Percentiles rank a stretch among this genome's conserved stretches.
Evolutionary conservation across 2,113 vertebrate genomes (phyloP).

Genomic region (Hippocampus guttulatus): DNA sequence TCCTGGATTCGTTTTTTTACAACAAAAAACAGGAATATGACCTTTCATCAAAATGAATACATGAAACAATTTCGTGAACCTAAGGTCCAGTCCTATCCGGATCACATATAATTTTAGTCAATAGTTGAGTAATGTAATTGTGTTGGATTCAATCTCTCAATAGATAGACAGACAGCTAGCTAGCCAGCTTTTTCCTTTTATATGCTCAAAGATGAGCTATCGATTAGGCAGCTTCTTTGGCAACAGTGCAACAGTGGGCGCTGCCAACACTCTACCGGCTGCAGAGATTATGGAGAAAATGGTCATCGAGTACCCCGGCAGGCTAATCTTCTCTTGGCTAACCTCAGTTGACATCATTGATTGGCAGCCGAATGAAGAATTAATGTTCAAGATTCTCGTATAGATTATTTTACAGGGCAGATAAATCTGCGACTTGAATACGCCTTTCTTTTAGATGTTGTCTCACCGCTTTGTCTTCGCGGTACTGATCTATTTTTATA

Average conservation of each 20-base stretch:
- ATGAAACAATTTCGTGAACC: no score
- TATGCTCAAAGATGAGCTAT: conserved; percentile 45
- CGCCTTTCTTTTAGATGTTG: not conserved
- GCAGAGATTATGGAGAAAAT: conserved; percentile 49
- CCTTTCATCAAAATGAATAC: no score
- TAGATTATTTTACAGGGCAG: not conserved
- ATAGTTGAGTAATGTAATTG: no score
- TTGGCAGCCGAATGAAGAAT: conserved; percentile 5
- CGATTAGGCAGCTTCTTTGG: conserved; percentile 13
- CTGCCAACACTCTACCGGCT: conserved; percentile 46
- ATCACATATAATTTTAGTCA: no score
- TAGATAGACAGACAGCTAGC: no score
- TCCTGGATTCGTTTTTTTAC: no score
- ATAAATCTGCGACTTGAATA: not conserved
- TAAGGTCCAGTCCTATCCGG: no score
- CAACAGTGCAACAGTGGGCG: not conserved
- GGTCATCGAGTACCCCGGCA: not conserved
- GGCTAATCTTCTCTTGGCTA: not conserved
- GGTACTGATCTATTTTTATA: not conserved
- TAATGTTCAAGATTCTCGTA: conserved; percentile 8
- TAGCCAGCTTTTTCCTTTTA: not conserved
- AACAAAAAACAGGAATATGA: no score
- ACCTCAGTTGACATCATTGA: conserved; percentile 12
- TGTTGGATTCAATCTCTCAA: no score
- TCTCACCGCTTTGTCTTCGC: not conserved